phyloP scores from a whole-genome alignment of 2,113 vertebrate genomes.

The Desmodus rotundus region DNA sequence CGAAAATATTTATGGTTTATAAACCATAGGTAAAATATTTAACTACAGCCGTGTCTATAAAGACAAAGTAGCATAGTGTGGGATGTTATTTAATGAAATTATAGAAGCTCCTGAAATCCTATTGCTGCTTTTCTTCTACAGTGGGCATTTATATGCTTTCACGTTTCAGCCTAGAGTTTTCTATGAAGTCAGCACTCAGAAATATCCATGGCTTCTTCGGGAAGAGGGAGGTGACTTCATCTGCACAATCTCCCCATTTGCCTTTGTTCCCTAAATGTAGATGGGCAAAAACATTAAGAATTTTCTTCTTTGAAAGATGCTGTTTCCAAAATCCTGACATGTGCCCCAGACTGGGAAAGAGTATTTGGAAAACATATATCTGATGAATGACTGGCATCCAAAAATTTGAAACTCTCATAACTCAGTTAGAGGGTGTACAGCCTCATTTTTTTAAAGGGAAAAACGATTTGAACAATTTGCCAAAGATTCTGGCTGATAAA shows the following conservation, averaged over 20 bases:
- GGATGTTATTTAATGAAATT: not conserved
- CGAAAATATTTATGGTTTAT: no score
- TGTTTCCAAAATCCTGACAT: not conserved
- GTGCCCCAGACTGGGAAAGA: not conserved
- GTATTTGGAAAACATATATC: not conserved
- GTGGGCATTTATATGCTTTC: not conserved
- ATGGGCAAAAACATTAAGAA: not conserved
- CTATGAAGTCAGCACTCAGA: not conserved
- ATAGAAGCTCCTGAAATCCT: not conserved
- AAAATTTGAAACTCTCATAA: not conserved
- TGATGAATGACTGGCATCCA: not conserved
- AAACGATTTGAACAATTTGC: conserved; percentile 5
- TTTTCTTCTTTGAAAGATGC: not conserved
- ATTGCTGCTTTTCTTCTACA: not conserved
- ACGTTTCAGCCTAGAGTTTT: not conserved
- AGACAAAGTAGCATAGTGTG: not conserved
- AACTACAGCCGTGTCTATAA: not conserved
- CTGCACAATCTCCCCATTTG: not conserved
- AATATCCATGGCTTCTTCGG: not conserved
- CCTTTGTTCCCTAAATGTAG: not conserved
- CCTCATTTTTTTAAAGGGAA: not conserved
- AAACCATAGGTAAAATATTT: not conserved
- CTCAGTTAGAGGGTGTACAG: not conserved
- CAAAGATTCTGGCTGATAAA: not conserved
- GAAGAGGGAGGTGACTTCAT: not conserved